Conservation (phyloP, 2,888 invertebrate species). For the Miltochrista miniata region DNA sequence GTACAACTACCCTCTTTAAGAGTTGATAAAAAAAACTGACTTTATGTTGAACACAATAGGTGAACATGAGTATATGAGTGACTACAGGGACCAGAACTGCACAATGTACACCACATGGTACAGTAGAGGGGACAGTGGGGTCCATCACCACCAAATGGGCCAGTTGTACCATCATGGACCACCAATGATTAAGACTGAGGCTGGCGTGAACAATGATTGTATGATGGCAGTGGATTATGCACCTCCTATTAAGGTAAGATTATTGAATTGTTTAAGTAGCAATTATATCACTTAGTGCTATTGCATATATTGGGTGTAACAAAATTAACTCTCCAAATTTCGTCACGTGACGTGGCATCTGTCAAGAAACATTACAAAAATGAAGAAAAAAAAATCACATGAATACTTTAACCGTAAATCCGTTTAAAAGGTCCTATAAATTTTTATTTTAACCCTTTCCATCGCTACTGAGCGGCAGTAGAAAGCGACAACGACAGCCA, state of each 20-base stretch:
- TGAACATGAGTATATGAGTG: constrained; percentile 72
- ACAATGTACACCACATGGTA: constrained; percentile 83
- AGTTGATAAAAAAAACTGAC: constrained; percentile 16
- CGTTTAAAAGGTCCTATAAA: too few relatives aligned
- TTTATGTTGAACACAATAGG: constrained; percentile 41
- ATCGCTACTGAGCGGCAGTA: too few relatives aligned
- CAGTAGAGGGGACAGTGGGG: constrained; percentile 78
- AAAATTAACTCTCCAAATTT: too few relatives aligned
- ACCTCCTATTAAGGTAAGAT: constrained; percentile 85
- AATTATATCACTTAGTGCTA: too few relatives aligned
- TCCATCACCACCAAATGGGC: constrained; percentile 82
- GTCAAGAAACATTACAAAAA: too few relatives aligned
- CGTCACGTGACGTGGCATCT: too few relatives aligned
- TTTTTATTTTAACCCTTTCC: too few relatives aligned
- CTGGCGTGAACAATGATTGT: constrained; percentile 85
- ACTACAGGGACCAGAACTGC: constrained; percentile 68
- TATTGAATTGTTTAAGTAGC: too few relatives aligned
- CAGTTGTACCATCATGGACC: constrained; percentile 82
- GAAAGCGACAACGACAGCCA: too few relatives aligned
- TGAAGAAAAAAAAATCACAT: too few relatives aligned
- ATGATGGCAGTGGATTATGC: constrained; percentile 87
- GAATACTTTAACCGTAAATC: too few relatives aligned
- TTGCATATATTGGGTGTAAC: too few relatives aligned
- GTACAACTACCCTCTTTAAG: not conserved
- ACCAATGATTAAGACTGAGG: constrained; percentile 85